phyloP scores from a whole-genome alignment of 1,140 invertebrate species.

The Atta texana region DNA sequence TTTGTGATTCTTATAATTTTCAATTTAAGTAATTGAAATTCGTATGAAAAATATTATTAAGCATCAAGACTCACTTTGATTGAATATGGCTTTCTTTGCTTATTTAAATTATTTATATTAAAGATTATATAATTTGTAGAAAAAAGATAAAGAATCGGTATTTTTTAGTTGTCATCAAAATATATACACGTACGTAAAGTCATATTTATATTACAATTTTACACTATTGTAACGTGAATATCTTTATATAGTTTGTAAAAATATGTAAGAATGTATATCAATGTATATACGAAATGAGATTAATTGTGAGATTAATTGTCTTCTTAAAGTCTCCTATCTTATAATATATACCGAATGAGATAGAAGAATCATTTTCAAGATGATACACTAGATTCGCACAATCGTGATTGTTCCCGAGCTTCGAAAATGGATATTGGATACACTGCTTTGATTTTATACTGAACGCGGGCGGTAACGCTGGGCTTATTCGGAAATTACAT shows the following conservation, averaged over 20 bases:
- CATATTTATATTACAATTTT: neutral
- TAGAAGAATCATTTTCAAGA: constrained; percentile 42
- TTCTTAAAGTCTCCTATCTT: neutral
- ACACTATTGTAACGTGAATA: neutral
- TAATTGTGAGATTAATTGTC: neutral
- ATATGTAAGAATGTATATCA: neutral
- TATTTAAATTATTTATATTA: too few species aligned
- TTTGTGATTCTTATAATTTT: too few species aligned
- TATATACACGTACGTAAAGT: too few species aligned
- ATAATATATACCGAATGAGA: neutral
- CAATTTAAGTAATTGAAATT: too few species aligned
- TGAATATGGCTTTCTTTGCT: too few species aligned
- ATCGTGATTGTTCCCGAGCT: constrained; percentile 31
- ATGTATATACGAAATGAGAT: neutral
- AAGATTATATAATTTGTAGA: neutral
- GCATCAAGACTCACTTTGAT: too few species aligned
- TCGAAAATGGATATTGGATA: constrained; percentile 54
- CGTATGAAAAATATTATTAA: too few species aligned
- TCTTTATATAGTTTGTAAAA: neutral
- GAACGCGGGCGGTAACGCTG: constrained; percentile 5
- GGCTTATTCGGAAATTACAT: constrained; percentile 70
- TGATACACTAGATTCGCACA: constrained; percentile 9
- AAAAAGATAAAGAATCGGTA: neutral
- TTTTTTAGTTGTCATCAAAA: neutral
- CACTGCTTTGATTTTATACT: constrained; percentile 65